These are phyloP conservation scores for Psilopogon haemacephalus DNA, from an alignment of 2,113 vertebrate genomes.

Conservation along the genomic window DNA sequence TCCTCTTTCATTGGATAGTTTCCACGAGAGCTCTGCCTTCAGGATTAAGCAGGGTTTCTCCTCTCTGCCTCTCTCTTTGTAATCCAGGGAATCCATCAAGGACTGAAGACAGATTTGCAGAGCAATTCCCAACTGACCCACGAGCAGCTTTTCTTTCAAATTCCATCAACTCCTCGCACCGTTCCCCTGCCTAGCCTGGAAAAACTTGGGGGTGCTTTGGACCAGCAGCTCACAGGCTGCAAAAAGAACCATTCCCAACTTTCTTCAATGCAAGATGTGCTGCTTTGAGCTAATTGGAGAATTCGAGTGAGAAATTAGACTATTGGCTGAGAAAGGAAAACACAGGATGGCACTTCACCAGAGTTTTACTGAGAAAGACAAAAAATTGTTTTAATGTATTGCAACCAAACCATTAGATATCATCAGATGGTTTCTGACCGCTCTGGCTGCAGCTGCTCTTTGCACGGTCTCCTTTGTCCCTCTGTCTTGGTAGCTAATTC, in stretches of 20 bases:
- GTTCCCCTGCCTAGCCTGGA: background rate
- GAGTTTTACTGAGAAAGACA: no score
- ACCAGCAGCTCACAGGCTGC: constrained; percentile 40
- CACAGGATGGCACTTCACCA: no score
- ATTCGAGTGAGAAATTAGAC: no score
- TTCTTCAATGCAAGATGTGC: background rate
- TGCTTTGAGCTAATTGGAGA: no score
- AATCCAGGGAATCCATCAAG: background rate
- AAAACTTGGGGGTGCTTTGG: background rate
- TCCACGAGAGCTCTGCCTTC: background rate
- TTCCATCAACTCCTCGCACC: background rate
- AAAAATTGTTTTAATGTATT: no score
- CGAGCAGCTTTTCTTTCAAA: constrained; percentile 43
- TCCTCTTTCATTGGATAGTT: background rate
- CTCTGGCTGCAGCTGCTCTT: no score
- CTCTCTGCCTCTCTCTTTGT: background rate
- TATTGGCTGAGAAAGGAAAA: no score
- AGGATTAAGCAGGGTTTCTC: constrained; percentile 40
- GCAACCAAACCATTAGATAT: no score
- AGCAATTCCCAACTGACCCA: constrained; percentile 42
- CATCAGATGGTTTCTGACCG: no score
- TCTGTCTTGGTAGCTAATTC: no score
- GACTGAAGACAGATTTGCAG: constrained; percentile 8
- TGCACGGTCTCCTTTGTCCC: no score
- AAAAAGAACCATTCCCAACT: background rate